Evolutionary conservation across 1,140 invertebrate species (phyloP).

Genomic region (Calephelis nemesis): DNA sequence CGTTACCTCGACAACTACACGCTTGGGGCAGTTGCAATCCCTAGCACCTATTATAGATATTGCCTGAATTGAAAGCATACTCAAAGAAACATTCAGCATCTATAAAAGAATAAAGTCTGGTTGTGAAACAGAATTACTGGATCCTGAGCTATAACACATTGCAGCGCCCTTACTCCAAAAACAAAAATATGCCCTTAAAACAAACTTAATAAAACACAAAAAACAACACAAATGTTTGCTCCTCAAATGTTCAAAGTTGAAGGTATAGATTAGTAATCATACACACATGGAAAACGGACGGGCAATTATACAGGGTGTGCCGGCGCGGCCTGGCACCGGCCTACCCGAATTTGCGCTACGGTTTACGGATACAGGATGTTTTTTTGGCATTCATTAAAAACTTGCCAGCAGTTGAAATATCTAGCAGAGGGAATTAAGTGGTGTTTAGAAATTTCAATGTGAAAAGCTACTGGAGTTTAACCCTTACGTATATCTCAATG

Average conservation of each 20-base stretch:
- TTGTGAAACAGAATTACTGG: no score
- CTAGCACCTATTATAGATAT: no score
- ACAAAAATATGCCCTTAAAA: conserved; percentile 9
- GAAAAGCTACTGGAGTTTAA: no score
- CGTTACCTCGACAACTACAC: no score
- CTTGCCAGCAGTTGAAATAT: conserved; percentile 31
- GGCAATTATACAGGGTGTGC: conserved; percentile 66
- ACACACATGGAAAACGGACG: conserved; percentile 61
- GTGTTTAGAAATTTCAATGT: conserved; percentile 4
- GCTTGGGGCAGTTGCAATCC: no score
- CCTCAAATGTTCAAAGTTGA: conserved; percentile 33
- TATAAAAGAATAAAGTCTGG: not conserved
- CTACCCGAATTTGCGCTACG: conserved; percentile 60
- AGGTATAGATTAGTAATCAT: conserved; percentile 46
- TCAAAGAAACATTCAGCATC: no score
- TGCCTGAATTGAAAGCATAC: no score
- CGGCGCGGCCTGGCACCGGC: conserved; percentile 61
- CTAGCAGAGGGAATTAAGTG: conserved; percentile 12
- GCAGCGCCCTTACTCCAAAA: not conserved
- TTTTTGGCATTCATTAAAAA: conserved; percentile 48
- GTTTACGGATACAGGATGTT: conserved; percentile 47
- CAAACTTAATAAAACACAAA: conserved; percentile 22
- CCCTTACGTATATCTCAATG: not conserved
- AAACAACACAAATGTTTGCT: conserved; percentile 26
- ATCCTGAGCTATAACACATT: not conserved